Evolutionary conservation across 1,140 invertebrate genomes (phyloP), one percentile per base, ranked within the genome.

Genomic region (Musca vetustissima): DNA sequence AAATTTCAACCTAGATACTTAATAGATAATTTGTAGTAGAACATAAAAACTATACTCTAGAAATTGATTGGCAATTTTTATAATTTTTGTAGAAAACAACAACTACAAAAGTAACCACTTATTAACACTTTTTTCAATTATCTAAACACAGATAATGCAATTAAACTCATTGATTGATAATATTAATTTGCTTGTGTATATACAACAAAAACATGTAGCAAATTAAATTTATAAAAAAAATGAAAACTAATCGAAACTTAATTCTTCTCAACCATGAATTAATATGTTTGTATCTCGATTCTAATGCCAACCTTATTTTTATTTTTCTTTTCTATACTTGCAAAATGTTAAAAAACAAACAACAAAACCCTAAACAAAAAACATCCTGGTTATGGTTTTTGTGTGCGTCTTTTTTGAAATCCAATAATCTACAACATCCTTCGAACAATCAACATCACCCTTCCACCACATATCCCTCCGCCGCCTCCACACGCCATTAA

Each of bases 311-410:
- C 69, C 69, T 70, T 67, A 53, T 70, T 67, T 59, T 70, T 70
- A 65, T 70, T 70, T 68, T 70, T 70, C 66, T 70, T 70, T 61
- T 70, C 59, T 70, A 47, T 70, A 59, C 66, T 70, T 67, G 69
- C 69, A 67, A 64, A n/a, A 50, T 67, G 43, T 64, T 24, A 57
- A 36, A n/a, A n/a, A 64, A 64, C 15, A 14, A 59, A 47, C 55
- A 47, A 48, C 48, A 21, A 61, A 65, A 61, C 57, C 19, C 36
- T 21, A 61, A 61, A 48, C 21, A 59, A n/a, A n/a, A n/a, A 68
- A 48, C 52, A 47, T 66, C 52, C 49, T 68, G 69, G 69, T 70
- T 67, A 64, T 70, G 69, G 69, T 70, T 70, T 67, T 70, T 70
- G 69, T 70, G 69, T 70, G 69, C 69, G 69, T 70, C 69, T 70